Conservation (phyloP, 2,888 invertebrate species). For the Oxyteleia sp. region DNA sequence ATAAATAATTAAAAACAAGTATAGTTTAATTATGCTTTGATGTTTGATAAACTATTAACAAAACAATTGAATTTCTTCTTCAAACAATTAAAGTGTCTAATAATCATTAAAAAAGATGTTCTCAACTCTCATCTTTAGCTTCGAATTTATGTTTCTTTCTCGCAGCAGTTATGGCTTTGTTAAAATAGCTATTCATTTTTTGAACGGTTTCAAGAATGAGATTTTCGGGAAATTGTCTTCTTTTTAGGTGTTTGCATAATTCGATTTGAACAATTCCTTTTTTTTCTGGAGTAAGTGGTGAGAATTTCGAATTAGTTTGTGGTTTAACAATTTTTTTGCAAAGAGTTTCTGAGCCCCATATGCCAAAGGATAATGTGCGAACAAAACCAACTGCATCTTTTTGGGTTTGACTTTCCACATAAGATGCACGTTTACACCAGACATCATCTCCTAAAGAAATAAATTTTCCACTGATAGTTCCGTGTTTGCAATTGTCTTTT, state of each 20-base stretch:
- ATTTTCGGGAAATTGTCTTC: not conserved
- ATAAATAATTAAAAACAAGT: no score
- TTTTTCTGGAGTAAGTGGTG: constrained; percentile 19
- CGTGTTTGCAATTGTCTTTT: no score
- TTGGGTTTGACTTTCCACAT: not conserved
- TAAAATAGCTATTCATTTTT: constrained; percentile 16
- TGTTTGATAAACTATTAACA: no score
- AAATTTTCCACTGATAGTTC: not conserved
- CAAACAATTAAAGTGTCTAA: no score
- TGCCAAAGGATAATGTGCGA: constrained; percentile 1
- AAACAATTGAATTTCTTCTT: no score
- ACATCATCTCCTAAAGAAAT: constrained; percentile 19
- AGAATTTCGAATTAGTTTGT: constrained; percentile 2
- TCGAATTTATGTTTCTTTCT: constrained; percentile 1
- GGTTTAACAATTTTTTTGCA: constrained; percentile 7
- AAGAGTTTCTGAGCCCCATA: constrained; percentile 19
- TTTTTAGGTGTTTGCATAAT: not conserved
- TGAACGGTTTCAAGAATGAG: not conserved
- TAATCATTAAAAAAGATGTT: no score
- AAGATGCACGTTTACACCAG: constrained; percentile 24
- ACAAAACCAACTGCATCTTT: constrained; percentile 19
- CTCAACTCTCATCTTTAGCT: no score
- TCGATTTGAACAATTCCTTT: constrained; percentile 1
- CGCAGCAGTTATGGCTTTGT: constrained; percentile 13
- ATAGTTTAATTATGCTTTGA: no score